Conservation (phyloP, 30 jellyfish, hydroid and myxozoan genomes). For the Aurelia coerulea region DNA sequence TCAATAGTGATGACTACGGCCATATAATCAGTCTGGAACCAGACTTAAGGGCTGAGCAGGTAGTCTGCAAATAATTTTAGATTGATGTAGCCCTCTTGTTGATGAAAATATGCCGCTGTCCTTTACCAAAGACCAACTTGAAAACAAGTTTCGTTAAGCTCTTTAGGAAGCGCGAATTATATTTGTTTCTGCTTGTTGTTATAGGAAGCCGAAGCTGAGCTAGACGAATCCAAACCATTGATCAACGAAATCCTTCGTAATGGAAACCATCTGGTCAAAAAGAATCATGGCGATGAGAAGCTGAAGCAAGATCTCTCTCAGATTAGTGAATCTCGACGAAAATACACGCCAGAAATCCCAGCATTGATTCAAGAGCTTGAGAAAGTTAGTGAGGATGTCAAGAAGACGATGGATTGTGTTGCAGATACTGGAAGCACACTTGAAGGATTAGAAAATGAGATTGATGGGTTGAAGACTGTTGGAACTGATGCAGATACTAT, state of each 20-base stretch:
- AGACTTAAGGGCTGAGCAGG: too few relatives aligned
- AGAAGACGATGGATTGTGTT: conserved; percentile 52
- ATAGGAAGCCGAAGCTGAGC: conserved; percentile 71
- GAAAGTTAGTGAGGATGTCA: conserved; percentile 34
- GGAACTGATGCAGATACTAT: conserved; percentile 88
- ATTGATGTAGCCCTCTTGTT: too few relatives aligned
- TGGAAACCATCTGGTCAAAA: conserved; percentile 69
- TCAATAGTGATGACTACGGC: too few relatives aligned
- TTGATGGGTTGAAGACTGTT: conserved; percentile 79
- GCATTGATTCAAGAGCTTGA: conserved; percentile 66
- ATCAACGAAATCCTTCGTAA: conserved; percentile 70
- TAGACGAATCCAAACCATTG: conserved; percentile 65
- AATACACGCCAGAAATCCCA: conserved; percentile 41
- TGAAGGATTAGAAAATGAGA: conserved; percentile 56
- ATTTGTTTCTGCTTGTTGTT: neutral
- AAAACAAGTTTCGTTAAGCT: too few relatives aligned
- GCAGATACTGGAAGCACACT: conserved; percentile 47
- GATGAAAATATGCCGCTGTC: too few relatives aligned
- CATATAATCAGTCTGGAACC: too few relatives aligned
- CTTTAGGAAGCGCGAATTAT: too few relatives aligned
- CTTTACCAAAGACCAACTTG: too few relatives aligned
- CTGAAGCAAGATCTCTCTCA: conserved; percentile 14
- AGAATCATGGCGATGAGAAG: conserved; percentile 53
- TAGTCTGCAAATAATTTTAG: too few relatives aligned
- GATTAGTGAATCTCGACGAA: conserved; percentile 19